Evolutionary conservation across 92 coral and sea anemone genomes (phyloP).

Genomic region (Zoanthus sansibaricus): DNA sequence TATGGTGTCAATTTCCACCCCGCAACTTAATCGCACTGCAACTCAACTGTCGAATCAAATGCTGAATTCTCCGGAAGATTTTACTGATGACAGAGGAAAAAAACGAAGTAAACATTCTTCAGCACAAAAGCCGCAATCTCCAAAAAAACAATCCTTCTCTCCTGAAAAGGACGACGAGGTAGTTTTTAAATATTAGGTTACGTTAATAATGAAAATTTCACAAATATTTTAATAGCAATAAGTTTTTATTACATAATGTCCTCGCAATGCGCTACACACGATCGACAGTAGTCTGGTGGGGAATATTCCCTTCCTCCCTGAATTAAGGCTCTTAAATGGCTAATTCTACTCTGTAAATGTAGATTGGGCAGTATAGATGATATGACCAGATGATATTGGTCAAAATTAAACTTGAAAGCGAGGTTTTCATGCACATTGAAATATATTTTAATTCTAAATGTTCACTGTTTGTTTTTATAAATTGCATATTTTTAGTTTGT

Average conservation of each 20-base stretch:
- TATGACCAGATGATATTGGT: no score
- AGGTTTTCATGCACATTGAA: no score
- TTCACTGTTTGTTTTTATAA: no score
- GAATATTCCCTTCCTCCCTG: no score
- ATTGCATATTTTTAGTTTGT: no score
- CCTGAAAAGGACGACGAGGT: constrained; percentile 90
- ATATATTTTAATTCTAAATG: no score
- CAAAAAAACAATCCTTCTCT: constrained; percentile 71
- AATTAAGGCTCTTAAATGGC: no score
- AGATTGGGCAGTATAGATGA: no score
- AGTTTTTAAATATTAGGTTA: constrained; percentile 9
- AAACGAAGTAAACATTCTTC: constrained; percentile 51
- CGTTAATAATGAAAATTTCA: background rate
- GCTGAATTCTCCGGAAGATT: constrained; percentile 77
- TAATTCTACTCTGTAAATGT: no score
- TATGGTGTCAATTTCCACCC: constrained; percentile 38
- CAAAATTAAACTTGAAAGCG: no score
- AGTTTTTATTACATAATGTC: background rate
- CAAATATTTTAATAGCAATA: background rate
- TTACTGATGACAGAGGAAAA: constrained; percentile 59
- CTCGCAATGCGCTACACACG: no score
- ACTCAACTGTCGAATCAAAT: constrained; percentile 42
- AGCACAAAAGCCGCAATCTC: constrained; percentile 50
- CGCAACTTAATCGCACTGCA: constrained; percentile 47
- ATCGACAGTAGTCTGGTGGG: no score